Percentiles rank a stretch among this genome's conserved stretches.
Evolutionary conservation across 2,888 invertebrate genomes (phyloP).

Genomic region (Ectropis crepuscularia): DNA sequence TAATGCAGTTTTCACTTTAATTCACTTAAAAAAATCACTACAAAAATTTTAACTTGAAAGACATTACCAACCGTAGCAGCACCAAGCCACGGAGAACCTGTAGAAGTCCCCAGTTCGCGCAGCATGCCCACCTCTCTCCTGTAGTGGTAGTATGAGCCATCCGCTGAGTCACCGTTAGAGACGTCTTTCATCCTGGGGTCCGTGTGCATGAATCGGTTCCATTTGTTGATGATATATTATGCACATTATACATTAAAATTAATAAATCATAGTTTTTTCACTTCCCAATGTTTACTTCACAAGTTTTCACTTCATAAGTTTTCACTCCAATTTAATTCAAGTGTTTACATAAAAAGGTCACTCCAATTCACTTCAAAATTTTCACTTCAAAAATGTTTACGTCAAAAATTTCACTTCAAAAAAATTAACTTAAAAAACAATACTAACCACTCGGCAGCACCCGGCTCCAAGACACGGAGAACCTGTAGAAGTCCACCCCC

Average conservation of each 20-base stretch:
- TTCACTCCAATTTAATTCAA: too few relatives aligned
- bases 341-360: too few relatives aligned
- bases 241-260: too few relatives aligned
- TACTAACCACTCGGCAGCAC: conserved; percentile 64
- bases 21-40: too few relatives aligned
- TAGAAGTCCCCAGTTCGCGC: conserved; percentile 76
- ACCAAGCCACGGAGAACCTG: conserved; percentile 81
- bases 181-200: conserved; percentile 58
- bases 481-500: conserved; percentile 81
- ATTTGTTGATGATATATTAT: conserved; percentile 68
- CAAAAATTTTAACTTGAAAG: too few relatives aligned
- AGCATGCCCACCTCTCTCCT: conserved; percentile 80
- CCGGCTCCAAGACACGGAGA: conserved; percentile 77
- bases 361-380: too few relatives aligned
- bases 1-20: too few relatives aligned
- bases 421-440: neutral
- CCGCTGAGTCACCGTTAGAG: conserved; percentile 86
- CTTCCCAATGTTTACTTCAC: too few relatives aligned
- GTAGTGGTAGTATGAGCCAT: conserved; percentile 87
- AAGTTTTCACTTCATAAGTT: too few relatives aligned
- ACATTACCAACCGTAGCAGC: conserved; percentile 53
- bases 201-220: conserved; percentile 79
- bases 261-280: too few relatives aligned
- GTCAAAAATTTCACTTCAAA: too few relatives aligned
- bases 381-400: too few relatives aligned